These are phyloP conservation scores for Oenanthe melanoleuca DNA, from an alignment of 2,113 vertebrate genomes.

Conservation along the genomic window DNA sequence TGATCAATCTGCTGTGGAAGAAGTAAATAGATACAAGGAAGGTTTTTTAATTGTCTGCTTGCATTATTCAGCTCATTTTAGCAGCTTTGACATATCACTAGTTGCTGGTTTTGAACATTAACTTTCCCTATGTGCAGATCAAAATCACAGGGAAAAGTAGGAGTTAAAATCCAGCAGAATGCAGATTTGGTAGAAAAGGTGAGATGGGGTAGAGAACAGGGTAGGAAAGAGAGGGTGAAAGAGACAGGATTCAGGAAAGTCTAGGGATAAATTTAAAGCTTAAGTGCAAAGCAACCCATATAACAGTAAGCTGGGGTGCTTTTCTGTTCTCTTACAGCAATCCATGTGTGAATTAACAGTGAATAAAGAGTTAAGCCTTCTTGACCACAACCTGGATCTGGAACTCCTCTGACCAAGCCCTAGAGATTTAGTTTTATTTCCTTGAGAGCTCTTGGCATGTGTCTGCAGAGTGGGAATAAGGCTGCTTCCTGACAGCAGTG, in stretches of 20 bases:
- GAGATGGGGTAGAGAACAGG: not conserved
- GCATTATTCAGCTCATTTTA: not conserved
- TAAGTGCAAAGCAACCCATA: not conserved
- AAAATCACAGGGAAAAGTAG: not conserved
- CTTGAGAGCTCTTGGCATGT: not conserved
- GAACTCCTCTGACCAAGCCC: not conserved
- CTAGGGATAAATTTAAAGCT: not conserved
- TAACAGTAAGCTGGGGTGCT: not conserved
- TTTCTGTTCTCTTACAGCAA: not conserved
- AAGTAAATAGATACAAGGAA: not conserved
- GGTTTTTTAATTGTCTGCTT: not conserved
- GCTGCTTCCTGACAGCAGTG: not conserved
- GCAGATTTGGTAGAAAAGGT: not conserved
- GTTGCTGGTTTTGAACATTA: not conserved
- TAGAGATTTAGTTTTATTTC: not conserved
- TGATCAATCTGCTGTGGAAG: not conserved
- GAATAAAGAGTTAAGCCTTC: not conserved
- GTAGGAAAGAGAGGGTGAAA: not conserved
- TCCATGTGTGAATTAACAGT: not conserved
- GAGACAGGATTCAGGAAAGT: not conserved
- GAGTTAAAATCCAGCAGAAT: not conserved
- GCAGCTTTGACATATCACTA: not conserved
- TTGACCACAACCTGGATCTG: not conserved
- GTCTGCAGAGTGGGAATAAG: not conserved
- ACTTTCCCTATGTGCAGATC: not conserved